Base-by-base conservation (phyloP, 2,113 vertebrate species). In the Sorex araneus region DNA sequence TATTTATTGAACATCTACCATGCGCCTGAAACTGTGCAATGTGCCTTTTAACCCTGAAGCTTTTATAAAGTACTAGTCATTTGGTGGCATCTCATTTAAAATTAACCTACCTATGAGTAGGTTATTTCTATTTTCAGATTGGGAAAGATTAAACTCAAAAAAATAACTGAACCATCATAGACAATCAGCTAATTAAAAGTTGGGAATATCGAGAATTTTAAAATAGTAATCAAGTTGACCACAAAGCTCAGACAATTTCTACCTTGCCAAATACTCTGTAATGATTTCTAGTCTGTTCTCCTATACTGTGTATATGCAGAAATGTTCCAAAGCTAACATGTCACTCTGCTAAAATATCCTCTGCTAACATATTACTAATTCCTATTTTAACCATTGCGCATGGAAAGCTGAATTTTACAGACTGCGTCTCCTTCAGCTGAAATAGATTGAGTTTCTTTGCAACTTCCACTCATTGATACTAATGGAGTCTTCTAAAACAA, bases 401-500 rank as follows among this genome's bases (percentile, higher is more conserved):
- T 21, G 28, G n/a, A 86, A 81, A 84, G 40, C 27, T 84, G 18
- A 80, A 89, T 89, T 84, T 27, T 27, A 50, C 4, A 40, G n/a
- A 63, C 19, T 36, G 8, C 67, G 82, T 91, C 54, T 9, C 40
- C 43, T 88, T 36, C 64, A 47, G 15, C 7, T 92, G 86, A 45
- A 87, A 81, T 32, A 45, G 60, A 92, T 45, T 69, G 47, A 18
- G 19, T 57, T 12, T 77, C 75, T 77, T 90, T 70, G n/a, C 7
- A 32, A 47, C 25, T n/a, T 77, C 30, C 3, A 74, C 15, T 74
- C 77, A 74, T 18, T 84, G 80, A n/a, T 45, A 57, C 69, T 92
- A 81, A 94, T 71, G 54, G 83, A 87, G 47, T 75, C 80, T 81
- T 96, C 86, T 25, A 60, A 92, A 94, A 75, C 57, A 81, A 89